Evolutionary conservation across 1,140 invertebrate species (phyloP).

Genomic region (Lepidotrigona ventralis): DNA sequence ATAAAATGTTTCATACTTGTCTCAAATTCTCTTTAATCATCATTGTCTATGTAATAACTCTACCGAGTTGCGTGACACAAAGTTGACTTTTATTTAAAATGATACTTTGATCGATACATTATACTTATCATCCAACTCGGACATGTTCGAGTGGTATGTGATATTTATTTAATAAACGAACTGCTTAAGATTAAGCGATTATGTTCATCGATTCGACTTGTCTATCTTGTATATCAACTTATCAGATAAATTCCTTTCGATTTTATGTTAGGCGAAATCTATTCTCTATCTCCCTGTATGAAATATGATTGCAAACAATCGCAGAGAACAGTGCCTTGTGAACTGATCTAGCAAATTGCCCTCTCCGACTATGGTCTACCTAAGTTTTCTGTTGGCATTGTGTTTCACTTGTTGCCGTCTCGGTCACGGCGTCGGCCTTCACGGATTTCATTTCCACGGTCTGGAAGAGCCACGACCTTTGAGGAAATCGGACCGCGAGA

Average conservation of each 20-base stretch:
- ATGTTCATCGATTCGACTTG: neutral
- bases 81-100: neutral
- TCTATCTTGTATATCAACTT: neutral
- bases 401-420: neutral
- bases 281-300: neutral
- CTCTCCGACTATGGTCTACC: constrained; percentile 6
- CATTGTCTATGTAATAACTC: neutral
- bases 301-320: neutral
- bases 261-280: neutral
- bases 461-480: constrained; percentile 51
- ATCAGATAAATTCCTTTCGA: constrained; percentile 23
- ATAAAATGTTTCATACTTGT: constrained; percentile 22
- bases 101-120: neutral
- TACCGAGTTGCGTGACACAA: neutral
- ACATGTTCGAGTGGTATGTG: neutral
- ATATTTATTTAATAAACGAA: neutral
- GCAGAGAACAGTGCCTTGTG: neutral
- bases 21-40: neutral
- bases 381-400: constrained; percentile 25
- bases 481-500: neutral
- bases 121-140: neutral
- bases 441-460: constrained; percentile 65
- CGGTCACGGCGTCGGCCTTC: constrained; percentile 58
- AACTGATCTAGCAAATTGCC: neutral
- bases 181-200: neutral